Conservation (phyloP, 1,140 invertebrate genomes). For the Drosophila cardini region DNA sequence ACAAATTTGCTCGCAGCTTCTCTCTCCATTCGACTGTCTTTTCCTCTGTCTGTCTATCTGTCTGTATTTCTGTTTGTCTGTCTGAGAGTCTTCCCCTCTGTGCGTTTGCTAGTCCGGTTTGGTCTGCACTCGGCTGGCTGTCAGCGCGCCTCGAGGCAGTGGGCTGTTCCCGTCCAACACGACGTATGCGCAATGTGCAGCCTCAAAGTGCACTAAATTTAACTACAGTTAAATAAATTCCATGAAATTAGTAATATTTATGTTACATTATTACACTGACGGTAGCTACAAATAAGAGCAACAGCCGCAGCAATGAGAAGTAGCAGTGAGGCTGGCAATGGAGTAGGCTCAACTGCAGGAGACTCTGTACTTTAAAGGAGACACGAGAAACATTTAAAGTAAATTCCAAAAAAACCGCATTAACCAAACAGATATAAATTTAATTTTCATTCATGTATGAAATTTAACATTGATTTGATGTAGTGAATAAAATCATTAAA, state of each 20-base stretch:
- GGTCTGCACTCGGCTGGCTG: constrained; percentile 30
- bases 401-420: no score
- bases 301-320: constrained; percentile 10
- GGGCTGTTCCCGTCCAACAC: constrained; percentile 51
- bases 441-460: no score
- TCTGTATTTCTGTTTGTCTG: constrained; percentile 5
- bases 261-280: constrained; percentile 72
- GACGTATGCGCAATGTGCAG: constrained; percentile 73
- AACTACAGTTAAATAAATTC: constrained; percentile 79
- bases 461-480: no score
- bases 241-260: constrained; percentile 81
- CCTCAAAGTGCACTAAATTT: constrained; percentile 70
- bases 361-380: no score
- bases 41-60: constrained; percentile 12
- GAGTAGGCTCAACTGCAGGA: no score
- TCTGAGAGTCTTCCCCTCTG: constrained; percentile 17
- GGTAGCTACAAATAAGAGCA: constrained; percentile 60
- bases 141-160: constrained; percentile 69
- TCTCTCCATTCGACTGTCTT: not conserved
- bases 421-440: no score
- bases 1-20: constrained; percentile 59
- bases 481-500: no score
- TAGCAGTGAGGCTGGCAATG: no score
- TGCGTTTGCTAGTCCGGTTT: constrained; percentile 7
- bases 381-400: no score